Percentiles rank a stretch among this genome's conserved stretches.
These are phyloP conservation scores for Ophioninae sp. DNA, from an alignment of 2,888 invertebrate species.

Conservation along the genomic window DNA sequence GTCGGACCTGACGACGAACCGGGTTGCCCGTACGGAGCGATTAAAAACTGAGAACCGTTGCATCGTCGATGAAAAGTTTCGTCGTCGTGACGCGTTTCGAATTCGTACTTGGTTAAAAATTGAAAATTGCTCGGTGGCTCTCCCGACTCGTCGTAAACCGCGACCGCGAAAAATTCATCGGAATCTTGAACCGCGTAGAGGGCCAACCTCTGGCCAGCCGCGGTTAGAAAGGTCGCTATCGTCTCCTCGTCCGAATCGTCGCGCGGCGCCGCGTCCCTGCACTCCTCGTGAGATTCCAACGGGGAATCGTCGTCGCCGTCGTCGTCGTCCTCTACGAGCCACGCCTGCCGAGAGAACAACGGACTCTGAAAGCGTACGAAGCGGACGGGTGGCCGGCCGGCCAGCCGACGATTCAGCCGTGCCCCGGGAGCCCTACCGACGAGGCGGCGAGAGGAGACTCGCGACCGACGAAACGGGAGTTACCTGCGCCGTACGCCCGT, in stretches of 20 bases:
- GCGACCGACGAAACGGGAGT: conserved; percentile 9
- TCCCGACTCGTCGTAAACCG: conserved; percentile 78
- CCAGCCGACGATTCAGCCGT: too few species aligned
- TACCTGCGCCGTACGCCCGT: conserved; percentile 26
- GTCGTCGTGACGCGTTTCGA: too few species aligned
- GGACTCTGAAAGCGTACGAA: too few species aligned
- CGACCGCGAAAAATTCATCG: conserved; percentile 79
- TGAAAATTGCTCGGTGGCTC: conserved; percentile 78
- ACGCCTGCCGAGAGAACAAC: too few species aligned
- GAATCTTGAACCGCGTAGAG: conserved; percentile 79
- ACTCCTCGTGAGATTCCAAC: too few species aligned
- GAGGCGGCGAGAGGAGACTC: conserved; percentile 45
- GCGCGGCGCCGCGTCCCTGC: too few species aligned
- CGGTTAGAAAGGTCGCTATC: conserved; percentile 79
- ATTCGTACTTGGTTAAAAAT: conserved; percentile 77
- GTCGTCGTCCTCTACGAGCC: background rate
- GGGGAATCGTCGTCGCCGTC: conserved; percentile 60
- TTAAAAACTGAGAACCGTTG: conserved; percentile 21
- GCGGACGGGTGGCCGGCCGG: too few species aligned
- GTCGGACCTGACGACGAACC: conserved; percentile 71
- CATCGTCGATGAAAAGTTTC: background rate
- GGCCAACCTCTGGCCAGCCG: conserved; percentile 77
- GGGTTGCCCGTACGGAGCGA: background rate
- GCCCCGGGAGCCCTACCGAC: background rate
- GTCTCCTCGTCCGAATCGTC: conserved; percentile 77